A percentile compares a stretch with the other conserved stretches of the same genome.
These are phyloP conservation scores for Hemibagrus guttatus DNA, from an alignment of 2,797 vertebrate species.

Conservation along the genomic window DNA sequence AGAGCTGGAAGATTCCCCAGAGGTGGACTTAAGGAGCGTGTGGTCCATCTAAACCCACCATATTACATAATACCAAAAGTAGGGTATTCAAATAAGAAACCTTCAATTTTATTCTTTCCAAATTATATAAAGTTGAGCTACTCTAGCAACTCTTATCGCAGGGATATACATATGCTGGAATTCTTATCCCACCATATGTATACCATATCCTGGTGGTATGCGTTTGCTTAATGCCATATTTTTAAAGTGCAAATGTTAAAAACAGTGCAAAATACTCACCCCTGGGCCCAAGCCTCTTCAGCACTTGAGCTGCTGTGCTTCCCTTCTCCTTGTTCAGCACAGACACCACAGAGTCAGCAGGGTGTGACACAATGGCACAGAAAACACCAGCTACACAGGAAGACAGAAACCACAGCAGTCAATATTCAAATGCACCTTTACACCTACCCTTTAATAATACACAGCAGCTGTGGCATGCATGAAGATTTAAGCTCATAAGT, in stretches of 20 bases:
- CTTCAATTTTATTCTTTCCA: background rate
- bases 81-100: background rate
- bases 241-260: background rate
- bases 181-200: too few relatives aligned
- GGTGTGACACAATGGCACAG: constrained; percentile 98
- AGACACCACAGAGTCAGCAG: constrained; percentile 97
- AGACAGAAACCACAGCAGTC: constrained; percentile 5
- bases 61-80: background rate
- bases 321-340: constrained; percentile 98
- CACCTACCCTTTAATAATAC: background rate
- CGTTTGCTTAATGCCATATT: background rate
- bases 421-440: background rate
- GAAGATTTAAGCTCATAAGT: background rate
- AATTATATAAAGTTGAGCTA: too few relatives aligned
- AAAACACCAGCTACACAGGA: constrained; percentile 89
- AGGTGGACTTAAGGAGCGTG: constrained; percentile 92
- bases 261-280: constrained; percentile 69
- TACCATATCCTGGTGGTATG: too few relatives aligned
- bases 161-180: background rate
- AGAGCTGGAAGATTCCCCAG: constrained; percentile 75
- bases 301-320: constrained; percentile 87
- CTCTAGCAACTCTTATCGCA: background rate
- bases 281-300: constrained; percentile 88
- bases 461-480: background rate
- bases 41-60: constrained; percentile 38